Conservation (phyloP, 2,888 invertebrate genomes). For the Gnatocerus cornutus region DNA sequence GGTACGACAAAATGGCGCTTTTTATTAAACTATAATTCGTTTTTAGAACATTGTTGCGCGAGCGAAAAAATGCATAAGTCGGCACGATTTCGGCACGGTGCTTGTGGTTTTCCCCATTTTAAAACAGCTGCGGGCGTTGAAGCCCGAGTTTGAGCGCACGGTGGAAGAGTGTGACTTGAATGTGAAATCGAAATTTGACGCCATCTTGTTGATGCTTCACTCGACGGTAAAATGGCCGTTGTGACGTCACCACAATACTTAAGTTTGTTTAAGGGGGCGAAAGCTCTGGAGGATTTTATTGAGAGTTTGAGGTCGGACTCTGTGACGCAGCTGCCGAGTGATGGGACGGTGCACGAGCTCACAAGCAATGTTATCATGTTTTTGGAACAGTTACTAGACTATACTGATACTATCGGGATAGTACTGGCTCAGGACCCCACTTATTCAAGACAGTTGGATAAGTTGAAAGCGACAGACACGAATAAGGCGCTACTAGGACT, state of each 20-base stretch:
- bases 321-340: constrained; percentile 90
- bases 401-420: constrained; percentile 83
- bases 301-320: constrained; percentile 88
- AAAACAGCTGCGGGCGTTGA: constrained; percentile 83
- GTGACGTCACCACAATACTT: constrained; percentile 50
- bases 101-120: constrained; percentile 88
- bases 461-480: constrained; percentile 73
- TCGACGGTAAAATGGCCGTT: constrained; percentile 75
- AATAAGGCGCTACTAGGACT: constrained; percentile 82
- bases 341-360: constrained; percentile 98
- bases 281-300: constrained; percentile 93
- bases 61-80: constrained; percentile 83
- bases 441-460: constrained; percentile 74
- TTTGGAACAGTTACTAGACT: constrained; percentile 88
- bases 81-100: constrained; percentile 87
- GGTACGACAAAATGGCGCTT: constrained; percentile 69
- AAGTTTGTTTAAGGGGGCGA: constrained; percentile 78
- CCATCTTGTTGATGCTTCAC: constrained; percentile 83
- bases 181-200: constrained; percentile 81
- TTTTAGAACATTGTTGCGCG: constrained; percentile 80
- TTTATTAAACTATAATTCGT: neutral
- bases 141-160: constrained; percentile 87
- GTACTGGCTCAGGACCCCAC: constrained; percentile 77
- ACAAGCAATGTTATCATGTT: constrained; percentile 96
- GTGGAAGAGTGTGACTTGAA: constrained; percentile 82